Evolutionary conservation across 2,113 vertebrate species (phyloP).

Genomic region (Centropus unirufus): DNA sequence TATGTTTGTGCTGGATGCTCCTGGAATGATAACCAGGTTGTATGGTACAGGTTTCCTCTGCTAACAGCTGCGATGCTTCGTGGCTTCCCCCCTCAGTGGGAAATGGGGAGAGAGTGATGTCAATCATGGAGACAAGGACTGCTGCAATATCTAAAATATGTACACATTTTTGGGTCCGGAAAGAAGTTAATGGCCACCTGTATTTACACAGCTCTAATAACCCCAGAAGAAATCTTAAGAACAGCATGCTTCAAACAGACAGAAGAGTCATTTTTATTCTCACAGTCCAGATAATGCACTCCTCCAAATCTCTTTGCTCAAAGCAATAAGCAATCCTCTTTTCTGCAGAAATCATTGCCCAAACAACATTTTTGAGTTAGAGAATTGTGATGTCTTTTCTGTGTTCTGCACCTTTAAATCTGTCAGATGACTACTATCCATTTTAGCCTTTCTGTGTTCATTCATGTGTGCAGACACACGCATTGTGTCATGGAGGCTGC

Average conservation of each 20-base stretch:
- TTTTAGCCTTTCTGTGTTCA: constrained; percentile 23
- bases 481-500: neutral
- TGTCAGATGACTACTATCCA: neutral
- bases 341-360: neutral
- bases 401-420: constrained; percentile 46
- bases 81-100: neutral
- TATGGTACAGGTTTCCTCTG: neutral
- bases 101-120: neutral
- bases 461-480: constrained; percentile 31
- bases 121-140: neutral
- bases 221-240: constrained; percentile 1
- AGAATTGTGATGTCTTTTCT: neutral
- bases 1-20: neutral
- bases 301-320: constrained; percentile 13
- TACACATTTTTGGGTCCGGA: neutral
- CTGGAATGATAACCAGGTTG: neutral
- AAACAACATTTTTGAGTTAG: neutral
- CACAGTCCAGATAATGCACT: neutral
- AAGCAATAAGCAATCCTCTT: neutral
- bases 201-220: constrained; percentile 2
- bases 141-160: neutral
- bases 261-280: neutral
- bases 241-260: neutral
- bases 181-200: neutral
- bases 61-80: neutral